These are phyloP conservation scores for Babylonia areolata DNA, from an alignment of 1,140 invertebrate genomes.

Conservation along the genomic window DNA sequence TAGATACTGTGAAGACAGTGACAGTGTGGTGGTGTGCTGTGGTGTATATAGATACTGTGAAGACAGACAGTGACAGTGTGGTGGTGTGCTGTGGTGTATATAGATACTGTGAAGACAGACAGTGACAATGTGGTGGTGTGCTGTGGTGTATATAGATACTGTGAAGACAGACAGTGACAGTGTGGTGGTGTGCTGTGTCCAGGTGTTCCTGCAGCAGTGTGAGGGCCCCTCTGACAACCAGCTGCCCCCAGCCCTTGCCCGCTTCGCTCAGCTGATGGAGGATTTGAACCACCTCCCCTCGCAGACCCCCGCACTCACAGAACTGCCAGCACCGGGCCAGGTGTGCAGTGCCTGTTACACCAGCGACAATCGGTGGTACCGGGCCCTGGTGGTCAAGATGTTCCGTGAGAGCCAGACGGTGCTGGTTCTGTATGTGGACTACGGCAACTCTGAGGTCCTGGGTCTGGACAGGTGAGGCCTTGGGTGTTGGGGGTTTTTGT, in stretches of 20 bases:
- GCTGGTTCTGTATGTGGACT: constrained; percentile 53
- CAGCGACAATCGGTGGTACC: constrained; percentile 53
- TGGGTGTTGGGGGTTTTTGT: background rate
- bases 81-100: too few species aligned
- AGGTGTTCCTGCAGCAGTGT: constrained; percentile 53
- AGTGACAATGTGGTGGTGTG: too few species aligned
- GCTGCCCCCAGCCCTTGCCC: constrained; percentile 31
- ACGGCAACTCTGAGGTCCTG: constrained; percentile 50
- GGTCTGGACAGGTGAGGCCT: constrained; percentile 47
- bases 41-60: too few species aligned
- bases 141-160: too few species aligned
- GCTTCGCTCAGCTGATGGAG: constrained; percentile 29
- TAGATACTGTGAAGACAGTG: too few species aligned
- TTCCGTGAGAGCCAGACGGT: constrained; percentile 18
- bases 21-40: too few species aligned
- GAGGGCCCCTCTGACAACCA: background rate
- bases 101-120: too few species aligned
- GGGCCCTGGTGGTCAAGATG: constrained; percentile 46
- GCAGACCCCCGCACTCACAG: constrained; percentile 18
- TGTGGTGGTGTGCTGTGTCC: background rate
- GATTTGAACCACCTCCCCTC: constrained; percentile 43
- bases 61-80: too few species aligned
- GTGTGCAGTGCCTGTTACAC: constrained; percentile 48
- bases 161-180: too few species aligned
- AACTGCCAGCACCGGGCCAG: constrained; percentile 37